These are phyloP conservation scores for Drosophila leontia DNA, from an alignment of 1,140 invertebrate species.

Conservation along the genomic window DNA sequence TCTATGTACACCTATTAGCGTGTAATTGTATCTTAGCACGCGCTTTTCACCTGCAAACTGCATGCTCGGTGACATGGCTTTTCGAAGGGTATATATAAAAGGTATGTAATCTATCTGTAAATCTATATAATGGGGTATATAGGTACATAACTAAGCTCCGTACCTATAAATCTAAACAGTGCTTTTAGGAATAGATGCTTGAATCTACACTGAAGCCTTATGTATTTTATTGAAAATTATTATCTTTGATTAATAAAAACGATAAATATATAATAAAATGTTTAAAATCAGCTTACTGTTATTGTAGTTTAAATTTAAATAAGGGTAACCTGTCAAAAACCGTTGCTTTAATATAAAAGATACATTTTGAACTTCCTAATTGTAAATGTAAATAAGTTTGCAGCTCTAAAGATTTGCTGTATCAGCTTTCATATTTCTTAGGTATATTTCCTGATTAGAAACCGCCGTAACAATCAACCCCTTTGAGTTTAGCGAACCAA, in stretches of 20 bases:
- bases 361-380: background rate
- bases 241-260: background rate
- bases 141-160: background rate
- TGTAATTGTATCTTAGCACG: constrained; percentile 60
- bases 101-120: constrained; percentile 8
- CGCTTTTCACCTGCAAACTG: constrained; percentile 47
- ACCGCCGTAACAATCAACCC: constrained; percentile 8
- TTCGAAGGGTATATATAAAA: constrained; percentile 23
- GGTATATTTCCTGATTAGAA: background rate
- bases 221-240: background rate
- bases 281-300: background rate
- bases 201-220: background rate
- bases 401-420: background rate
- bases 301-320: background rate
- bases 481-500: constrained; percentile 7
- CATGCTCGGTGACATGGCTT: constrained; percentile 29
- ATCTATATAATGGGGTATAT: constrained; percentile 26
- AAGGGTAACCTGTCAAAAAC: background rate
- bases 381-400: background rate
- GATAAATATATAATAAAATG: background rate
- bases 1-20: constrained; percentile 16
- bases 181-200: background rate
- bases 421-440: constrained; percentile 3
- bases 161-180: background rate
- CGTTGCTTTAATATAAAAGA: background rate